Conservation (phyloP, 2,113 vertebrate species). For the Heptranchias perlo region DNA sequence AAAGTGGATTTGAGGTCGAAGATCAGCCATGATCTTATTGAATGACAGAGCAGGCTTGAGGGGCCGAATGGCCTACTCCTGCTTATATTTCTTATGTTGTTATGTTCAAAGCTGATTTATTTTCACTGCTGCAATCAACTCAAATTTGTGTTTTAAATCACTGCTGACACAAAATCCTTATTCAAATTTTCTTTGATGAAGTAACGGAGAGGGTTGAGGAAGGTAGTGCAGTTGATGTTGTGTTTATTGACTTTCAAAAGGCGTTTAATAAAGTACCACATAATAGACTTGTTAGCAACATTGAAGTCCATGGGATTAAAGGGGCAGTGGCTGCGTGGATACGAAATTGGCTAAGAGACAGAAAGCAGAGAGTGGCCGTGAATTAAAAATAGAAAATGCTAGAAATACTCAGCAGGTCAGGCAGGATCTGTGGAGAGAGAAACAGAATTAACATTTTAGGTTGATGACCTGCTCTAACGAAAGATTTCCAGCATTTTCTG, state of each 20-base stretch:
- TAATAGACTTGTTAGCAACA: background rate
- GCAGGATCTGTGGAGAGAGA: too few relatives aligned
- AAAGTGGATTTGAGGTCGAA: too few relatives aligned
- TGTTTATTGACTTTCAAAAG: background rate
- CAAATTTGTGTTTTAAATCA: background rate
- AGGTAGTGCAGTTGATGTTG: background rate
- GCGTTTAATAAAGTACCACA: background rate
- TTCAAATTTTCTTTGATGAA: background rate
- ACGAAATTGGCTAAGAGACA: background rate
- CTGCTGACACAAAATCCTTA: background rate
- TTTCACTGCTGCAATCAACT: background rate
- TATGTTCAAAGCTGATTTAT: background rate
- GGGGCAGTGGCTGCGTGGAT: background rate
- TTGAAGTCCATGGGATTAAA: background rate
- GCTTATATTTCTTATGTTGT: too few relatives aligned
- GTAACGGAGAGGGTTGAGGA: background rate
- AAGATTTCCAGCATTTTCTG: too few relatives aligned
- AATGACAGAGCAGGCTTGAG: too few relatives aligned
- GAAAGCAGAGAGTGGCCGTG: too few relatives aligned
- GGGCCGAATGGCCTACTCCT: too few relatives aligned
- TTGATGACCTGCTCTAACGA: too few relatives aligned
- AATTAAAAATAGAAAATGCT: too few relatives aligned
- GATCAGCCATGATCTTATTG: too few relatives aligned
- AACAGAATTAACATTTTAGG: too few relatives aligned
- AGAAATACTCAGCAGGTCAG: too few relatives aligned